phyloP scores from a whole-genome alignment of 2,888 invertebrate genomes.

The Latrodectus hesperus region DNA sequence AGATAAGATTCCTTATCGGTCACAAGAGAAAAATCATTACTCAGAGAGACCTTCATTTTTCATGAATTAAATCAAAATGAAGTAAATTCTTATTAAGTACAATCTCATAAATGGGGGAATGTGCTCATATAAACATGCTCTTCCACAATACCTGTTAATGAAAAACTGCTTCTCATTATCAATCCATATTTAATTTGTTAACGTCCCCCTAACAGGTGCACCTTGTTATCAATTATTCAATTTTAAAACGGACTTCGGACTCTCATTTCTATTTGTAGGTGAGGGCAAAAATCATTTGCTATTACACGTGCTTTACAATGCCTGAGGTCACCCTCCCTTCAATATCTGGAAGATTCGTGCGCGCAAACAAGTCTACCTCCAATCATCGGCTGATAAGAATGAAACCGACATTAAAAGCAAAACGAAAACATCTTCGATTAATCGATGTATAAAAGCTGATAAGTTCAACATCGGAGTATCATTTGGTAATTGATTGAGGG shows the following conservation, averaged over 20 bases:
- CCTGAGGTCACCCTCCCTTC: conserved; percentile 22
- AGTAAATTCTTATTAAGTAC: too few relatives aligned
- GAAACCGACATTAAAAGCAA: conserved; percentile 38
- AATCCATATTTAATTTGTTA: not conserved
- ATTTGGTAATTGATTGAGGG: conserved; percentile 5
- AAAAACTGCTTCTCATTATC: not conserved
- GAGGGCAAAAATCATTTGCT: conserved; percentile 38
- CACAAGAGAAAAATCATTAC: too few relatives aligned
- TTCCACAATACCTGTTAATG: too few relatives aligned
- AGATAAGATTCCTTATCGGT: too few relatives aligned
- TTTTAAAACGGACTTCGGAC: conserved; percentile 38
- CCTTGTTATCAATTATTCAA: conserved; percentile 26
- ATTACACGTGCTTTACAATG: conserved; percentile 32
- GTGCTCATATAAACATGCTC: too few relatives aligned
- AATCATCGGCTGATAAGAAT: conserved; percentile 31
- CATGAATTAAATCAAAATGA: too few relatives aligned
- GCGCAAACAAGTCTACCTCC: conserved; percentile 51
- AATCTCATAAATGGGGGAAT: too few relatives aligned
- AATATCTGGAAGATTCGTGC: conserved; percentile 40
- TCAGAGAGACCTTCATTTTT: too few relatives aligned
- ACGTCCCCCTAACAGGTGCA: not conserved
- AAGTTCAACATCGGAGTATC: conserved; percentile 14
- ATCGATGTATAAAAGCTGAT: conserved; percentile 42
- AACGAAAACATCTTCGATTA: conserved; percentile 39
- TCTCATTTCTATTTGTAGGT: conserved; percentile 13